These are phyloP conservation scores for Coleophora deauratella DNA, from an alignment of 2,888 invertebrate genomes.

Conservation along the genomic window DNA sequence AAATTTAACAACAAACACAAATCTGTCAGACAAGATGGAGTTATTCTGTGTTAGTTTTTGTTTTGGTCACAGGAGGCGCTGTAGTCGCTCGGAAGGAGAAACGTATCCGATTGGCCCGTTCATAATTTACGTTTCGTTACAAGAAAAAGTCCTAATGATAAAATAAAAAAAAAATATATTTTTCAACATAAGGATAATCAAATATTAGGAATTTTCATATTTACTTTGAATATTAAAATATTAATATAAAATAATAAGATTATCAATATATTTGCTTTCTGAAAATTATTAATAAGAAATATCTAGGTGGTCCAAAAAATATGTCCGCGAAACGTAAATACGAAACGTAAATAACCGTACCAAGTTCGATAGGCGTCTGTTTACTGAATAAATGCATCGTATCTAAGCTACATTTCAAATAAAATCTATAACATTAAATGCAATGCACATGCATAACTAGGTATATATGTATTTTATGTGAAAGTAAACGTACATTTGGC, in stretches of 20 bases:
- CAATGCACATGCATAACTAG: slow-evolving; percentile 14
- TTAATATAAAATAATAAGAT: no score
- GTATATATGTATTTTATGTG: no score
- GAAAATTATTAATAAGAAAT: background rate
- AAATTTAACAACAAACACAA: slow-evolving; percentile 74
- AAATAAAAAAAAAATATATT: no score
- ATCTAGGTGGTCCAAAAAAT: background rate
- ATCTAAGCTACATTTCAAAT: slow-evolving; percentile 10
- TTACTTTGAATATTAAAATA: no score
- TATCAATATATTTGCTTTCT: no score
- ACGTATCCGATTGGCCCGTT: slow-evolving; percentile 38
- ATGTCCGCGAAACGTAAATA: slow-evolving; percentile 14
- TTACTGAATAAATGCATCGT: slow-evolving; percentile 17
- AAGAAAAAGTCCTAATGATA: no score
- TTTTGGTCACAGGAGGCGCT: slow-evolving; percentile 65
- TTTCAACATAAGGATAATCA: no score
- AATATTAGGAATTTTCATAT: no score
- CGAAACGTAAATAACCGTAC: slow-evolving; percentile 38
- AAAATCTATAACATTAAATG: no score
- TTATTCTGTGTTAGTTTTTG: slow-evolving; percentile 72
- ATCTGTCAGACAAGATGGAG: slow-evolving; percentile 79
- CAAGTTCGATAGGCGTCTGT: slow-evolving; percentile 19
- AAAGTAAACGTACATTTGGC: slow-evolving; percentile 38
- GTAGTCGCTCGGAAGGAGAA: slow-evolving; percentile 41
- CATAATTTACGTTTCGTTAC: slow-evolving; percentile 39